Conservation (phyloP, 2,113 vertebrate genomes). For the Perognathus longimembris region DNA sequence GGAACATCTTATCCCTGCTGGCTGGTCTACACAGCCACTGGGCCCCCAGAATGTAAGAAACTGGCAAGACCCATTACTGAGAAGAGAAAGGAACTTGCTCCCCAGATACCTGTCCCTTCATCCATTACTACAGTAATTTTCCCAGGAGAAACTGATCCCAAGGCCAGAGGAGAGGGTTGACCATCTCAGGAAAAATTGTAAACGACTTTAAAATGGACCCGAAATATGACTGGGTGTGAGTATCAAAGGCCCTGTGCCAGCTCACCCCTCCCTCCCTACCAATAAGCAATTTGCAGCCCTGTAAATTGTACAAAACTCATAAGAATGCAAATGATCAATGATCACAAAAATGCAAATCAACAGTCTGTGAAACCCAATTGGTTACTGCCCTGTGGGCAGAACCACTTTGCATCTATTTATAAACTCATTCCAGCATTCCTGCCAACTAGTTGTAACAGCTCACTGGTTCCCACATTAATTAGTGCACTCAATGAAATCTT, state of each 20-base stretch:
- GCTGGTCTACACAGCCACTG: not conserved
- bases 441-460: not conserved
- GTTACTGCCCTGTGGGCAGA: not conserved
- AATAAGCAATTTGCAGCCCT: not conserved
- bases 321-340: not conserved
- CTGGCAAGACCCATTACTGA: not conserved
- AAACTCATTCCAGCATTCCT: conserved; percentile 1
- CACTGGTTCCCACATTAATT: not conserved
- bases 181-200: not conserved
- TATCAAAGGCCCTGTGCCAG: not conserved
- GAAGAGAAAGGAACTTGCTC: not conserved
- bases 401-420: not conserved
- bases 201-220: not conserved
- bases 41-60: not conserved
- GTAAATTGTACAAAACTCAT: not conserved
- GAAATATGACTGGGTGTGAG: not conserved
- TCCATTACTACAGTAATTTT: not conserved
- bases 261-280: not conserved
- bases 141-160: not conserved
- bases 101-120: not conserved
- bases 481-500: not conserved
- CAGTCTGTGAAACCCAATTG: not conserved
- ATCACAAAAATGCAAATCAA: conserved; percentile 6
- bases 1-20: not conserved
- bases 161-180: not conserved